Evolutionary conservation across 2,888 invertebrate genomes (phyloP).

Genomic region (Zhuqinia jingwanae): DNA sequence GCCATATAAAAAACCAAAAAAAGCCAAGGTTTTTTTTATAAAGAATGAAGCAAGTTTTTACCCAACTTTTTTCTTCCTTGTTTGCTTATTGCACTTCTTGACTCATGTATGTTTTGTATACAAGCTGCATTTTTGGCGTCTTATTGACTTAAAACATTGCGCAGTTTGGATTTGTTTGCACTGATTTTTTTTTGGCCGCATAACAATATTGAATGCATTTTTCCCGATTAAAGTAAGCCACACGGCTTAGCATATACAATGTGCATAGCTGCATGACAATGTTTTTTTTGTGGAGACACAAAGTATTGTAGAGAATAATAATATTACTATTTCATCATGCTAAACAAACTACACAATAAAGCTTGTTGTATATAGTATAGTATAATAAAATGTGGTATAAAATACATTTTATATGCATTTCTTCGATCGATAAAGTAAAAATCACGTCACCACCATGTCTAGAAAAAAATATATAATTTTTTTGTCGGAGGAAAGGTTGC

Average conservation of each 20-base stretch:
- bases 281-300: background rate
- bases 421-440: constrained; percentile 64
- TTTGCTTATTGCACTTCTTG: background rate
- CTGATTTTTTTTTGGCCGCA: constrained; percentile 27
- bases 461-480: constrained; percentile 7
- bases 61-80: constrained; percentile 20
- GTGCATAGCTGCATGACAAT: background rate
- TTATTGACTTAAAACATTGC: background rate
- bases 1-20: background rate
- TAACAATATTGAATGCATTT: constrained; percentile 12
- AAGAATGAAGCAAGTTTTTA: constrained; percentile 2
- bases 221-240: constrained; percentile 29
- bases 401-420: constrained; percentile 37
- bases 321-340: background rate
- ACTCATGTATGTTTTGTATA: constrained; percentile 5
- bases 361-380: too few relatives aligned
- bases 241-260: background rate
- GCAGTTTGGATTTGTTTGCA: background rate
- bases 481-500: too few relatives aligned
- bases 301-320: background rate
- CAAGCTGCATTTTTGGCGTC: background rate
- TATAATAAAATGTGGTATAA: constrained; percentile 27
- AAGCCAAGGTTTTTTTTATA: background rate
- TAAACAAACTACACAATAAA: background rate
- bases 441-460: constrained; percentile 32